A percentile compares a stretch with the other conserved stretches of the same genome.
These are phyloP conservation scores for Salpingus planirostris DNA, from an alignment of 2,888 invertebrate species.

Conservation along the genomic window DNA sequence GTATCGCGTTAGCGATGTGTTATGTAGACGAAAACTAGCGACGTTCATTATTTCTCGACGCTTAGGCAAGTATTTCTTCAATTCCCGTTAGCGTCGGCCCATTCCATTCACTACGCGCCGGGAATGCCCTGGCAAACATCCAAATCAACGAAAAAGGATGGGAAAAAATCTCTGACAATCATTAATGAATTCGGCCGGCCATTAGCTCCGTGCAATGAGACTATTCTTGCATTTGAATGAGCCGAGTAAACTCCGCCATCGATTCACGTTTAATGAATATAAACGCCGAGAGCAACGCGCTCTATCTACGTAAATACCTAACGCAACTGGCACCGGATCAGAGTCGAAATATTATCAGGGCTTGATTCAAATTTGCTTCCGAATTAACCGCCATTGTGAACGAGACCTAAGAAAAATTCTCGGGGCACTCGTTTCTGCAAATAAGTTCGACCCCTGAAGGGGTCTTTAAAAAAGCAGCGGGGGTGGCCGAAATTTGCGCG, in stretches of 20 bases:
- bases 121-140: slow-evolving; percentile 18
- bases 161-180: slow-evolving; percentile 18
- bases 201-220: slow-evolving; percentile 15
- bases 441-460: no score
- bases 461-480: no score
- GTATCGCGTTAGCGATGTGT: slow-evolving; percentile 12
- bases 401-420: no score
- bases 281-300: slow-evolving; percentile 1
- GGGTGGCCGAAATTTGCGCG: no score
- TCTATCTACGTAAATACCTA: slow-evolving; percentile 2
- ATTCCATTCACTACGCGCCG: slow-evolving; percentile 11
- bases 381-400: no score
- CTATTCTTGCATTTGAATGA: slow-evolving; percentile 20
- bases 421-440: no score
- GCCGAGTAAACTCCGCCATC: slow-evolving; percentile 1
- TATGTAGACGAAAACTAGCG: slow-evolving; percentile 13
- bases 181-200: slow-evolving; percentile 21
- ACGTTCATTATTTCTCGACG: slow-evolving; percentile 14
- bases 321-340: background rate
- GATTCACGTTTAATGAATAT: slow-evolving; percentile 3
- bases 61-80: slow-evolving; percentile 18
- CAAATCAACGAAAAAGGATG: slow-evolving; percentile 11
- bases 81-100: slow-evolving; percentile 17
- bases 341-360: slow-evolving; percentile 1
- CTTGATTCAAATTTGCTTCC: slow-evolving; percentile 2